Evolutionary conservation across 2,113 vertebrate genomes (phyloP).

Genomic region (Xiphophorus maculatus): DNA sequence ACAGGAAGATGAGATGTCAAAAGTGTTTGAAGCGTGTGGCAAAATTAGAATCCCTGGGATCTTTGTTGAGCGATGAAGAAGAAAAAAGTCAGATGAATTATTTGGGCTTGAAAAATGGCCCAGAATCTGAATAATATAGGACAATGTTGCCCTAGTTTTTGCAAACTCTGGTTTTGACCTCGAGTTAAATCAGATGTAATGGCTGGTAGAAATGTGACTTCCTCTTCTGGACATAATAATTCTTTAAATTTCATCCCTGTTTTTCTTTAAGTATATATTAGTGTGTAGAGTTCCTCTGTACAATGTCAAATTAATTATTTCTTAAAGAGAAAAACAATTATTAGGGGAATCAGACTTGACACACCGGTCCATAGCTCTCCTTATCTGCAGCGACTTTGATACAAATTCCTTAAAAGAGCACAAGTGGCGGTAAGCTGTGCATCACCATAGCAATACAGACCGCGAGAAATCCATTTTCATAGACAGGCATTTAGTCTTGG

Average conservation of each 20-base stretch:
- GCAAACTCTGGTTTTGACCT: slow-evolving; percentile 51
- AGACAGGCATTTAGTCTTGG: slow-evolving; percentile 60
- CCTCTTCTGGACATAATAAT: slow-evolving; percentile 34
- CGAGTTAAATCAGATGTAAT: slow-evolving; percentile 7
- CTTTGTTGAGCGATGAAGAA: slow-evolving; percentile 35
- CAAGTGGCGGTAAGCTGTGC: slow-evolving; percentile 64
- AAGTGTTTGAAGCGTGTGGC: slow-evolving; percentile 37
- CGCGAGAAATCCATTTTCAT: slow-evolving; percentile 77
- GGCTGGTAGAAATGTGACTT: slow-evolving; percentile 20
- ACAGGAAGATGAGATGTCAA: slow-evolving; percentile 42
- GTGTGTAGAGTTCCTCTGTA: slow-evolving; percentile 22
- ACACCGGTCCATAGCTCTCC: slow-evolving; percentile 27
- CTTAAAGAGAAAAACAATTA: slow-evolving; percentile 4
- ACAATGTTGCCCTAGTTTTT: slow-evolving; percentile 55
- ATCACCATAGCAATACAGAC: slow-evolving; percentile 59
- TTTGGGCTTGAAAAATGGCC: slow-evolving; percentile 48
- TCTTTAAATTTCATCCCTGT: neutral
- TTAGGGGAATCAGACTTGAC: slow-evolving; percentile 28
- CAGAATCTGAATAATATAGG: slow-evolving; percentile 57
- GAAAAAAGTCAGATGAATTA: slow-evolving; percentile 49
- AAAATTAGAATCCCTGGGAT: slow-evolving; percentile 56
- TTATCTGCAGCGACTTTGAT: slow-evolving; percentile 60
- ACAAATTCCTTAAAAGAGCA: slow-evolving; percentile 69
- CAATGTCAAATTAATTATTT: slow-evolving; percentile 31
- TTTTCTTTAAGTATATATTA: neutral